Evolutionary conservation across 2,113 vertebrate species (phyloP).

Genomic region (Thamnophis sirtalis): DNA sequence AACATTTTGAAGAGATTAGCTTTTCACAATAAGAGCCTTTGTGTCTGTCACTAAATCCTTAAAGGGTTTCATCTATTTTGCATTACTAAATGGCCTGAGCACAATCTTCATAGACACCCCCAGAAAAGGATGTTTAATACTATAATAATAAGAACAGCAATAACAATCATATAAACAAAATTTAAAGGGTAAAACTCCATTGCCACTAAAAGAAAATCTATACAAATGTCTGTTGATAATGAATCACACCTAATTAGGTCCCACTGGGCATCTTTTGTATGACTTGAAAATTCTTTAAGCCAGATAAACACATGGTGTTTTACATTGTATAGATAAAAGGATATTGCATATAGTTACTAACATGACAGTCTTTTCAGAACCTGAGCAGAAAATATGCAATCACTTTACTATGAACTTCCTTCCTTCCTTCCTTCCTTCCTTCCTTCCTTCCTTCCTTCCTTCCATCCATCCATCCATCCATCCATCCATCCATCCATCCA

Average conservation of each 20-base stretch:
- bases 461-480: not conserved
- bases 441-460: not conserved
- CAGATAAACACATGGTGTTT: not conserved
- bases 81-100: slow-evolving; percentile 43
- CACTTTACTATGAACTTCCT: not conserved
- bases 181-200: slow-evolving; percentile 25
- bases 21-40: slow-evolving; percentile 57
- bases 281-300: not conserved
- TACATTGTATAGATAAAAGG: not conserved
- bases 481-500: not conserved
- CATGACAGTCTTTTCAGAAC: not conserved
- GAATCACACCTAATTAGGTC: not conserved
- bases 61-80: slow-evolving; percentile 55
- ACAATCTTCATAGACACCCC: slow-evolving; percentile 51
- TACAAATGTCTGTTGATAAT: not conserved
- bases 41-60: slow-evolving; percentile 47
- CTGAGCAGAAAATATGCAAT: not conserved
- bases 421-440: not conserved
- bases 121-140: slow-evolving; percentile 53
- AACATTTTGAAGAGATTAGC: slow-evolving; percentile 68
- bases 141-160: slow-evolving; percentile 24
- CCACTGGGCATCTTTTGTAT: not conserved
- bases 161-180: not conserved
- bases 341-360: not conserved
- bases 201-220: not conserved